Evolutionary conservation across 2,797 vertebrate genomes (phyloP), one percentile per base, ranked within the genome.

Genomic region (Sebastes cheni): DNA sequence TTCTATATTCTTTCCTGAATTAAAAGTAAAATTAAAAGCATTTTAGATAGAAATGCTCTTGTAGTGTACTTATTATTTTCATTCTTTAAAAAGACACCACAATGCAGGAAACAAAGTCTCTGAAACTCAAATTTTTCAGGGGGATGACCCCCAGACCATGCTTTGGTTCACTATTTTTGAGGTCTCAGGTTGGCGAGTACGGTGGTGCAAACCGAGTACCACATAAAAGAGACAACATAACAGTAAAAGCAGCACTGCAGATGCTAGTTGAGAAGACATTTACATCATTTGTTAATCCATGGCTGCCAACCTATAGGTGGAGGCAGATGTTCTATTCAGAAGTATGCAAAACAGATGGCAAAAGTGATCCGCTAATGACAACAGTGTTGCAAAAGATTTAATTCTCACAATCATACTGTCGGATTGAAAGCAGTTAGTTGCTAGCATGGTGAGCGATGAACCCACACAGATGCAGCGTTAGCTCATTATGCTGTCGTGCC

Each of bases 401-500:
- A 72, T 68, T 70, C 34, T 14, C 12, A 25, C 36, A 61, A 54
- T 66, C 12, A 23, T 11, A 61, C 56, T 42, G 34, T 60, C 67
- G 6, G 22, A 75, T 27, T 20, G 25, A 8, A 42, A 54, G 79
- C 66, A 64, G 54, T 67, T 67, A 67, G 66, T 64, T 59, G 69
- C 32, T 75, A 18, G 46, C 42, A 36, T 46, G n/a, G 71, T 61
- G 55, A 83, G 77, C 25, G 14, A 65, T 50, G 62, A 75, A 70
- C 76, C 52, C 14, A 67, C 39, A 32, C 64, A 59, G 70, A 69
- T 76, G 76, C 68, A 46, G 32, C 1, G 68, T 77, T 72, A 68
- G 70, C 75, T 78, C 87, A 80, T 88, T 79, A 85, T 9, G 4
- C 61, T 10, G 62, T 42, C 2, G 22, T n/a, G 67, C 58, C 9